Conservation (phyloP, 2,888 invertebrate species). For the Drosophila trichaetosa region DNA sequence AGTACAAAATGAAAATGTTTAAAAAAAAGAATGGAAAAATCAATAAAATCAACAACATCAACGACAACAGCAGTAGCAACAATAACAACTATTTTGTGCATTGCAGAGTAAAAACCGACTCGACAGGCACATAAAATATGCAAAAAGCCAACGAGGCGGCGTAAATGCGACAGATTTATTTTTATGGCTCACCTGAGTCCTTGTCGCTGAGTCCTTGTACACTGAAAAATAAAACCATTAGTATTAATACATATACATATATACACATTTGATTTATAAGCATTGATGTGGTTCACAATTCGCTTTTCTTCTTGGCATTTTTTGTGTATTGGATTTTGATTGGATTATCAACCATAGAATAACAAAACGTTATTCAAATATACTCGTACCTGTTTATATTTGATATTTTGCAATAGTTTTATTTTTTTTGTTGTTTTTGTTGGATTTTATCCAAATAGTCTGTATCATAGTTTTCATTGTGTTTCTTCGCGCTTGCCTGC, state of each 20-base stretch:
- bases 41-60: conserved; percentile 69
- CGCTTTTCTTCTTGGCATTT: neutral
- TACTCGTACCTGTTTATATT: conserved; percentile 6
- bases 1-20: conserved; percentile 21
- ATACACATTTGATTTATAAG: neutral
- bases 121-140: conserved; percentile 71
- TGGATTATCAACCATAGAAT: conserved; percentile 28
- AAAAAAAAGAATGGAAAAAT: conserved; percentile 47
- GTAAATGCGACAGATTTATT: conserved; percentile 77
- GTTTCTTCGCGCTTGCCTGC: neutral
- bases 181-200: conserved; percentile 67
- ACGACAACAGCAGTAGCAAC: conserved; percentile 4
- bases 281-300: conserved; percentile 35
- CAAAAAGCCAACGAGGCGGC: conserved; percentile 69
- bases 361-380: conserved; percentile 23
- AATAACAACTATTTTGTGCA: conserved; percentile 53
- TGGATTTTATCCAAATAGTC: neutral
- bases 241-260: neutral
- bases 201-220: conserved; percentile 36
- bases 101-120: conserved; percentile 54
- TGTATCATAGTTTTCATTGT: conserved; percentile 10
- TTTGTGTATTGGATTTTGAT: conserved; percentile 27
- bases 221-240: conserved; percentile 37
- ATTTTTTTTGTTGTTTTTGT: conserved; percentile 1
- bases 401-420: conserved; percentile 19